Evolutionary conservation across 1,140 invertebrate genomes (phyloP).

Genomic region (Drosophila nasuta): DNA sequence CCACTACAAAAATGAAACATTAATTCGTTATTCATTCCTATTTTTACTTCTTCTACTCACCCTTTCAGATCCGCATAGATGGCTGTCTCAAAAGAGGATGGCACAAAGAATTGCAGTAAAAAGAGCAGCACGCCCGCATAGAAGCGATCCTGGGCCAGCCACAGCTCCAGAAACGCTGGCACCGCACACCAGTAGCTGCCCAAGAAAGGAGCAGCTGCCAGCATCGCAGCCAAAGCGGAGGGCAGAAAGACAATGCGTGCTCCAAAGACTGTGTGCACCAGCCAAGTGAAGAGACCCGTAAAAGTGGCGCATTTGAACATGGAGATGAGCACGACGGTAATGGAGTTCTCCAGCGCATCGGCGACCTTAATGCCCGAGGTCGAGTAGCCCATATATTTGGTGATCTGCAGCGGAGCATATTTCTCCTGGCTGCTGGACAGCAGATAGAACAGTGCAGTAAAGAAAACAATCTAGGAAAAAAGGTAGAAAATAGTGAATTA

Average conservation of each 20-base stretch:
- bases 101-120: slow-evolving; percentile 93
- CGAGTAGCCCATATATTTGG: slow-evolving; percentile 90
- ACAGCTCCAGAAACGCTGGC: slow-evolving; percentile 97
- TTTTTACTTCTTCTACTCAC: slow-evolving; percentile 86
- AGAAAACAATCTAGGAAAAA: slow-evolving; percentile 93
- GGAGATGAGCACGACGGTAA: slow-evolving; percentile 94
- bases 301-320: slow-evolving; percentile 98
- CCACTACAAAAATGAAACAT: slow-evolving; percentile 87
- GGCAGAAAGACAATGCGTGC: slow-evolving; percentile 98
- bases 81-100: slow-evolving; percentile 96
- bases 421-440: slow-evolving; percentile 94
- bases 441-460: slow-evolving; percentile 98
- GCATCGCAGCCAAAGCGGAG: slow-evolving; percentile 94
- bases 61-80: slow-evolving; percentile 99
- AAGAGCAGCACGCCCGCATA: slow-evolving; percentile 91
- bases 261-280: slow-evolving; percentile 97
- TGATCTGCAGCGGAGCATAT: slow-evolving; percentile 94
- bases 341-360: slow-evolving; percentile 88
- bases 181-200: slow-evolving; percentile 97
- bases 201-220: slow-evolving; percentile 97
- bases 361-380: slow-evolving; percentile 91
- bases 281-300: slow-evolving; percentile 99
- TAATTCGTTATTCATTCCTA: neutral
- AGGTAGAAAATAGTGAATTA: neutral
- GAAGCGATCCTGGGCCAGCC: slow-evolving; percentile 93